Evolutionary conservation across 2,888 invertebrate genomes (phyloP), one percentile per base, ranked within the genome.

Genomic region (Holacanthella duospinosa): DNA sequence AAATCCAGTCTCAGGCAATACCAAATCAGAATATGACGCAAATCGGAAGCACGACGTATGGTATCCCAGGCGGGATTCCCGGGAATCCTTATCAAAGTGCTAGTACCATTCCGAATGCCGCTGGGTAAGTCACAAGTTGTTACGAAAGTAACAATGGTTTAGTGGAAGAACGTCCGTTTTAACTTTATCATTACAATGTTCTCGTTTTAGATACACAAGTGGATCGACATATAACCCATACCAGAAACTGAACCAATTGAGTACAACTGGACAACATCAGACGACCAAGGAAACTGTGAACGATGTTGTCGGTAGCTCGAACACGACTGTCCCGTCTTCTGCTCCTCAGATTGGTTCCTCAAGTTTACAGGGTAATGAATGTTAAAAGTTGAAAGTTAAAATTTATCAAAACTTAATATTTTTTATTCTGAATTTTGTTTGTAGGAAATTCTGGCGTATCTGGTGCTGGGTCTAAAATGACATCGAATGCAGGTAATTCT

Each of bases 281-380:
- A 48, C 48, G 61, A 60, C 55, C 43, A 68, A 69, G 57, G 68
- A 72, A 53, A 66, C 67, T 43, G 61, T 65, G 4, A 69, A 64
- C 62, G 72, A 72, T 59, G 62, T 61, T 55, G n/a, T n/a, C n/a
- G 48, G 48, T 9, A 48, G 48, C 48, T 9, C 21, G 12, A 48
- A 21, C n/a, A 21, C 16, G 19, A 70, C 63, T 59, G 59, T 68
- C 44, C 66, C 64, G 67, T 68, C 63, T 24, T 55, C 70, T 43
- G 60, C 65, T 44, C 61, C 70, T 25, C 55, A 55, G 28, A 27
- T 28, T 25, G 55, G 55, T 6, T 27, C 55, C 9, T 28, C 55
- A 3, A 26, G 28, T 55, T 55, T 55, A 26, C 55, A 12, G 25
- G 29, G 55, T 55, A 55, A 55, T n/a, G n/a, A 25, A 25, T 12